Evolutionary conservation across 35 echinoderm and acorn worm genomes (phyloP).

Genomic region (Holothuria glaberrima): DNA sequence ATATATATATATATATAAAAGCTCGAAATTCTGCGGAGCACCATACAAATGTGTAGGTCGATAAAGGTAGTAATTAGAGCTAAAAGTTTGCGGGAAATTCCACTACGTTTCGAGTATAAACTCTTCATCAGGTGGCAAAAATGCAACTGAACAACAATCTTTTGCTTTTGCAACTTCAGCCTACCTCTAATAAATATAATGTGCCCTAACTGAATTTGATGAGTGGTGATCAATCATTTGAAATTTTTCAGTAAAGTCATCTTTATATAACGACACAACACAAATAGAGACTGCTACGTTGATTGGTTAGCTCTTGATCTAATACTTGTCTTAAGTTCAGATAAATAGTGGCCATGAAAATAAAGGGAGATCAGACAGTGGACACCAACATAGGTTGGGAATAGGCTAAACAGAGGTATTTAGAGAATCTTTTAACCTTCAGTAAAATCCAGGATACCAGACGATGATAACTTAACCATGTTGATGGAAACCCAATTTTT

Average conservation of each 20-base stretch:
- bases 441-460: background rate
- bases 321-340: background rate
- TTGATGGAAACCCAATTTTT: constrained; percentile 8
- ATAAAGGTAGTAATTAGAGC: too few relatives aligned
- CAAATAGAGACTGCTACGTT: background rate
- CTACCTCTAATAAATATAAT: constrained; percentile 8
- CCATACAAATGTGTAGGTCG: too few relatives aligned
- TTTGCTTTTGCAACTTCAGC: background rate
- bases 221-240: constrained; percentile 13
- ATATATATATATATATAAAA: background rate
- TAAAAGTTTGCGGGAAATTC: too few relatives aligned
- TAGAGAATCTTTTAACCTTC: background rate
- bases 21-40: too few relatives aligned
- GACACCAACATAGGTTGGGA: background rate
- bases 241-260: constrained; percentile 9
- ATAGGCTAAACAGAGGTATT: background rate
- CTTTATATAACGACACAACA: background rate
- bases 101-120: too few relatives aligned
- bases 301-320: background rate
- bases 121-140: too few relatives aligned
- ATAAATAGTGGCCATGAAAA: constrained; percentile 8
- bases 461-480: constrained; percentile 12
- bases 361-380: background rate
- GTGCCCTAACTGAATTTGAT: background rate
- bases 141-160: too few relatives aligned